Evolutionary conservation across 2,113 vertebrate genomes (phyloP).

Genomic region (Dicrurus megarhynchus): DNA sequence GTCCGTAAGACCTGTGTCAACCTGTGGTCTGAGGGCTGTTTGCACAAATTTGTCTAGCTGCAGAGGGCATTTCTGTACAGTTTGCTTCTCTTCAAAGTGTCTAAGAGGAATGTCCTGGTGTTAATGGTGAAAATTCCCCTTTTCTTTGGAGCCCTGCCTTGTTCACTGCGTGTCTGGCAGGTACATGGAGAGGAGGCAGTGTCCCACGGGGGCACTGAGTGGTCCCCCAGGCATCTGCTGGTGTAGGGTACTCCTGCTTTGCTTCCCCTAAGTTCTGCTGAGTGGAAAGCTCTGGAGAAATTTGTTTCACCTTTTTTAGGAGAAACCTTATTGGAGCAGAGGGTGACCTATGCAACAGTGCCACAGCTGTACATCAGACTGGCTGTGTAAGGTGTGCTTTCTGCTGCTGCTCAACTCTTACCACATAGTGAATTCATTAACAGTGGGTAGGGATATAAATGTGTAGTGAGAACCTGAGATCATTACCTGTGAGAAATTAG

Average conservation of each 20-base stretch:
- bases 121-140: rapidly evolving
- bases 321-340: not conserved
- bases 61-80: not conserved
- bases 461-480: not conserved
- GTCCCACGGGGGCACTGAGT: no score
- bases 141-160: not conserved
- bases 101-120: not conserved
- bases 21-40: not conserved
- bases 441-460: not conserved
- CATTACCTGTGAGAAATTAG: not conserved
- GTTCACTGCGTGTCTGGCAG: not conserved
- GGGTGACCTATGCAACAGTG: not conserved
- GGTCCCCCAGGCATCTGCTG: not conserved
- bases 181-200: not conserved
- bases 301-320: not conserved
- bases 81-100: not conserved
- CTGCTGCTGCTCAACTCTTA: not conserved
- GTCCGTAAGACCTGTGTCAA: not conserved
- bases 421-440: not conserved
- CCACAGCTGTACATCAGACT: not conserved
- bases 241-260: not conserved
- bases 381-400: not conserved
- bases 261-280: not conserved
- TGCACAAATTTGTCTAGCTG: not conserved
- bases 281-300: not conserved